Conservation (phyloP, 2,113 vertebrate genomes). For the Limanda limanda region DNA sequence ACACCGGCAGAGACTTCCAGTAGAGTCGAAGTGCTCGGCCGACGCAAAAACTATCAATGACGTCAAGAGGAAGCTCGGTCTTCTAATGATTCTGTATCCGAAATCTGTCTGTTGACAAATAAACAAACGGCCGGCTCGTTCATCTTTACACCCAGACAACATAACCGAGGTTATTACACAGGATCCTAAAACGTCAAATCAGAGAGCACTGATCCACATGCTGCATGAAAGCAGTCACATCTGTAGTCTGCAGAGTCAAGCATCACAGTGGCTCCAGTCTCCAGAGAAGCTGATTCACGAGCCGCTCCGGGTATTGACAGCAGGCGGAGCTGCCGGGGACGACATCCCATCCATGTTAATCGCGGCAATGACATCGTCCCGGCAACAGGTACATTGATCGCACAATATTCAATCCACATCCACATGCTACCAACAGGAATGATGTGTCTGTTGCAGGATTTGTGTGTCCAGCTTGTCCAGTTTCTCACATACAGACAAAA, state of each 20-base stretch:
- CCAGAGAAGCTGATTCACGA: constrained; percentile 62
- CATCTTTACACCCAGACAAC: not conserved
- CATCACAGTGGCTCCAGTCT: constrained; percentile 33
- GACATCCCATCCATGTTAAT: constrained; percentile 55
- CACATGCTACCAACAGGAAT: not conserved
- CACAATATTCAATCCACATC: not conserved
- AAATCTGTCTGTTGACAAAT: constrained; percentile 10
- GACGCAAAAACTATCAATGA: constrained; percentile 29
- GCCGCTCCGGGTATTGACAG: constrained; percentile 44
- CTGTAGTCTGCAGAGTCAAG: constrained; percentile 38
- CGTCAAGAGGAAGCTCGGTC: constrained; percentile 28
- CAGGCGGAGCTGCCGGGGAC: constrained; percentile 36
- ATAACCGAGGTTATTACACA: constrained; percentile 13
- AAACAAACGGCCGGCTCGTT: not conserved
- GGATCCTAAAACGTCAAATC: constrained; percentile 11
- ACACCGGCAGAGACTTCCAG: constrained; percentile 54
- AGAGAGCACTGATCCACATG: constrained; percentile 6
- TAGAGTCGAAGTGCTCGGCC: constrained; percentile 34
- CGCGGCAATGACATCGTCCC: constrained; percentile 35
- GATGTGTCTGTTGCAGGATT: not conserved
- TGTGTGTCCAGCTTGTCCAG: constrained; percentile 8
- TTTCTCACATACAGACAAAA: not conserved
- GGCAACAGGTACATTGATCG: constrained; percentile 3
- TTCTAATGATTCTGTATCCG: not conserved
- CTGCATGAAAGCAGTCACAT: constrained; percentile 11